phyloP scores from a whole-genome alignment of 2,888 invertebrate genomes.

The Timema podura region DNA sequence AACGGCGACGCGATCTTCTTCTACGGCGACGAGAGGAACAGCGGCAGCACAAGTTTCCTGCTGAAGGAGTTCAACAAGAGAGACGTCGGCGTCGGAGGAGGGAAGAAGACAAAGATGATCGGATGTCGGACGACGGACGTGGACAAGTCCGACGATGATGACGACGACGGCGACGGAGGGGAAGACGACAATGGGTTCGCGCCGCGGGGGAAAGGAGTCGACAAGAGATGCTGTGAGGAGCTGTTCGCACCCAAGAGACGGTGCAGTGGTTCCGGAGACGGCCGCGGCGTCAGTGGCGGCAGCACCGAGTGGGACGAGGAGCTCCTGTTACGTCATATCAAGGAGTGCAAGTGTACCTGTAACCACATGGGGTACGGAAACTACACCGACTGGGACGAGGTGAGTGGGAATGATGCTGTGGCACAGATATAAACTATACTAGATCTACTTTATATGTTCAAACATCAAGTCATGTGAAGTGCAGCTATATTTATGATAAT shows the following conservation, averaged over 20 bases:
- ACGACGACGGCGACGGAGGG: conserved; percentile 12
- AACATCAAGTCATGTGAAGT: too few species aligned
- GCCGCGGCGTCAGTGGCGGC: conserved; percentile 12
- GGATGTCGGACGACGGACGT: conserved; percentile 8
- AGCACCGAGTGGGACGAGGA: conserved; percentile 30
- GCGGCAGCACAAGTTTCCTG: conserved; percentile 20
- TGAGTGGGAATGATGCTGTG: conserved; percentile 13
- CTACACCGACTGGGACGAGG: conserved; percentile 33
- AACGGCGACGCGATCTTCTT: conserved; percentile 23
- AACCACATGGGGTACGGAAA: conserved; percentile 38
- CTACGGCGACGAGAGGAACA: conserved; percentile 12
- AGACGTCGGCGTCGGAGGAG: not conserved
- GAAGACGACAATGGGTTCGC: conserved; percentile 7
- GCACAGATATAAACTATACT: not conserved
- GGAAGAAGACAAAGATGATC: conserved; percentile 8
- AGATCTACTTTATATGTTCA: not conserved
- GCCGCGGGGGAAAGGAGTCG: not conserved
- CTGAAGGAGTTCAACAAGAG: conserved; percentile 8
- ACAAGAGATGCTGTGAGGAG: not conserved
- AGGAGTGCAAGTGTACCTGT: conserved; percentile 36
- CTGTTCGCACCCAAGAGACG: conserved; percentile 12
- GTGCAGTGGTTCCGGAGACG: not conserved
- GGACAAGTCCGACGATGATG: conserved; percentile 17
- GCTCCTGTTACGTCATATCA: conserved; percentile 29
- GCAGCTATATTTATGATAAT: too few species aligned